These are phyloP conservation scores for Asarcornis scutulata DNA, from an alignment of 2,113 vertebrate genomes.

Conservation along the genomic window DNA sequence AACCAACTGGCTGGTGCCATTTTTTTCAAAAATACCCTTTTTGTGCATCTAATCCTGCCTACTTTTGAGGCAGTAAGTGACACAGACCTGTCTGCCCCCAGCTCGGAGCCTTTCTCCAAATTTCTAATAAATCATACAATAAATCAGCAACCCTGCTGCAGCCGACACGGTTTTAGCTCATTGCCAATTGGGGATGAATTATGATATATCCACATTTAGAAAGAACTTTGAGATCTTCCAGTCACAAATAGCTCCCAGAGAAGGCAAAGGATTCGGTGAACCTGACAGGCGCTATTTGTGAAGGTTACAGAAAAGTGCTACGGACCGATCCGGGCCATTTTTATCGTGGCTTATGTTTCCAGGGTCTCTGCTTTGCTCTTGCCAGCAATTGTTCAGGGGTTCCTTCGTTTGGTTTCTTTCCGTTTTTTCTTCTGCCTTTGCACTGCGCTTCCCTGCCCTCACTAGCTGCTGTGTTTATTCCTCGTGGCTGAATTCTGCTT, in stretches of 20 bases:
- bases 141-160: background rate
- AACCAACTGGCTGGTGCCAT: background rate
- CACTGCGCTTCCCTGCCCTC: background rate
- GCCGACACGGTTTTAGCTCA: background rate
- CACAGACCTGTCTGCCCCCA: slow-evolving; percentile 24
- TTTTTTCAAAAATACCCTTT: background rate
- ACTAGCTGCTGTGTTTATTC: background rate
- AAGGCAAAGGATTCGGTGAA: background rate
- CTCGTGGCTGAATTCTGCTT: background rate
- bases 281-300: background rate
- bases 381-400: background rate
- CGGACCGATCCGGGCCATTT: background rate
- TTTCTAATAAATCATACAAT: slow-evolving; percentile 24
- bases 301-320: background rate
- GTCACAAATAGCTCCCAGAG: slow-evolving; percentile 9
- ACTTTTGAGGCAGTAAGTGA: background rate
- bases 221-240: slow-evolving; percentile 43
- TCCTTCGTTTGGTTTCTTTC: background rate
- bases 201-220: slow-evolving; percentile 49
- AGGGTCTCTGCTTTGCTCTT: background rate
- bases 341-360: background rate
- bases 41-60: background rate
- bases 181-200: slow-evolving; percentile 1
- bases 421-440: background rate
- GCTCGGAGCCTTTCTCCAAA: background rate